Evolutionary conservation across 2,888 invertebrate species (phyloP), one percentile per base, ranked within the genome.

Genomic region (Crocallis elinguaria): DNA sequence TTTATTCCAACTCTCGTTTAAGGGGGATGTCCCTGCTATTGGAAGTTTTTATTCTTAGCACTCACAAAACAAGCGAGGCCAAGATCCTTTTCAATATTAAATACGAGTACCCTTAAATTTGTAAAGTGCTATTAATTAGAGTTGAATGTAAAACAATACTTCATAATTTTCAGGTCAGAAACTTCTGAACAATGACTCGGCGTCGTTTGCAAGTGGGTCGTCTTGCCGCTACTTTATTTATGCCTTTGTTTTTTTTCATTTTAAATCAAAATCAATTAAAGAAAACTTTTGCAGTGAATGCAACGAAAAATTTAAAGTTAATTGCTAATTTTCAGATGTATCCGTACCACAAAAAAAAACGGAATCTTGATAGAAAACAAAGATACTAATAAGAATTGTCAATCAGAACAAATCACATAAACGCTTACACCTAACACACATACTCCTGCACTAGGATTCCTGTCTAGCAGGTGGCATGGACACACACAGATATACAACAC

Each of bases 71-170:
- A 79, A 77, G 73, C 69, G 70, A 54, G 69, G 52, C 68, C 45
- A 53, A 69, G 45, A 72, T 73, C 73, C 73, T 75, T 75, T 78
- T 79, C 72, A 79, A 79, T 82, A 78, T 73, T 75, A 71, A 72
- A 74, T 73, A 67, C 57, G 67, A 69, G 71, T 67, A 60, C 65
- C 57, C 57, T 62, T 54, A 61, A 69, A 74, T 73, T n/a, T 72
- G 66, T 57, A 51, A 72, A 77, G 69, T 62, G 60, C 60, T 68
- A 71, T 77, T 77, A 69, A 73, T 77, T 71, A 71, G 55, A 64
- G 64, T 57, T 65, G 62, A 64, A 67, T 66, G 59, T 69, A 66
- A 71, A 69, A 70, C 69, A 72, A 69, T 68, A 64, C 60, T 49
- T 54, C 43, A 67, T 63, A 57, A 59, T 60, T 67, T 69, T 61